These are phyloP conservation scores for Ianthella basta DNA, from an alignment of 37 sponge, comb jelly and placozoan genomes.

Conservation along the genomic window DNA sequence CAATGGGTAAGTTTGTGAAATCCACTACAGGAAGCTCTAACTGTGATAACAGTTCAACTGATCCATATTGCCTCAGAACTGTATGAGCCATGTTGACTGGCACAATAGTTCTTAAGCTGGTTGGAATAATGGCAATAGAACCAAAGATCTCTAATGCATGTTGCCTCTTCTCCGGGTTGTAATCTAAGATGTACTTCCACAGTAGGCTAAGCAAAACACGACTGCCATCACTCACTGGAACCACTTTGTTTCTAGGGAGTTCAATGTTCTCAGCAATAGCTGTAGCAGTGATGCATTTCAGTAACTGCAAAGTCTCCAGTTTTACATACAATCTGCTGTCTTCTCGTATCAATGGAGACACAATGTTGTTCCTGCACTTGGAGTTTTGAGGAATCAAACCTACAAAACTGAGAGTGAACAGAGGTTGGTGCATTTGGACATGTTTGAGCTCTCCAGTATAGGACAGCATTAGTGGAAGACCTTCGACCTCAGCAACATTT, in stretches of 20 bases:
- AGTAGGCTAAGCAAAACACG: neutral
- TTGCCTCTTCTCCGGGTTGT: neutral
- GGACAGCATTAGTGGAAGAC: conserved; percentile 20
- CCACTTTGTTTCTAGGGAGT: neutral
- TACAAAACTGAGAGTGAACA: neutral
- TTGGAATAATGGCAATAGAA: neutral
- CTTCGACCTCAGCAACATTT: neutral
- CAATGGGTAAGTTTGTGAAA: too few species aligned
- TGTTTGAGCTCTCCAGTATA: neutral
- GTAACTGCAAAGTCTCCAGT: neutral
- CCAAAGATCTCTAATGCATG: neutral
- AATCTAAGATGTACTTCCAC: neutral
- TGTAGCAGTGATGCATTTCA: neutral
- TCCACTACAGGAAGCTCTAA: too few species aligned
- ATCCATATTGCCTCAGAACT: too few species aligned
- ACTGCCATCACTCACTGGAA: neutral
- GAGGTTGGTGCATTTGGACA: neutral
- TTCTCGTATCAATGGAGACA: too few species aligned
- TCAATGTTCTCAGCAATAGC: neutral
- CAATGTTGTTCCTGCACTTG: too few species aligned
- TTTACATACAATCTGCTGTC: too few species aligned
- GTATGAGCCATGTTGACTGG: neutral
- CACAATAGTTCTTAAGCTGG: neutral
- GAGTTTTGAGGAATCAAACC: too few species aligned
- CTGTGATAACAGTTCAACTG: too few species aligned